phyloP scores from a whole-genome alignment of 2,888 invertebrate genomes.

The Buathra laborator region DNA sequence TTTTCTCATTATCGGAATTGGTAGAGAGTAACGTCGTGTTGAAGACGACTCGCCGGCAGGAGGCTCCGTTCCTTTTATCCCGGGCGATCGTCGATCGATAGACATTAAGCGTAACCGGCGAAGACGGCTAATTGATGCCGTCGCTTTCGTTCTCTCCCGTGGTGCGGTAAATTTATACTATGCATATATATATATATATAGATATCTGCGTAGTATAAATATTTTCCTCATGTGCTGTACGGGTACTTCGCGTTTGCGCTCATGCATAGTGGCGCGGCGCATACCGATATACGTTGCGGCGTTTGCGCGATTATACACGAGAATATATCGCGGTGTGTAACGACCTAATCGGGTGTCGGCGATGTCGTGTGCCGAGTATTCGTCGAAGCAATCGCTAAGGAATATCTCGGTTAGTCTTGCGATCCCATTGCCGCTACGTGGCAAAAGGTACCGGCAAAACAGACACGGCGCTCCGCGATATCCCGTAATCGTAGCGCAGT shows the following conservation, averaged over 20 bases:
- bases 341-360: constrained; percentile 64
- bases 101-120: constrained; percentile 58
- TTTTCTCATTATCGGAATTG: constrained; percentile 3
- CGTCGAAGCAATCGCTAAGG: constrained; percentile 55
- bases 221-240: no score
- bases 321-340: constrained; percentile 42
- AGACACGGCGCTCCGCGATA: constrained; percentile 37
- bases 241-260: no score
- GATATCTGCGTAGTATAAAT: not conserved
- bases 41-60: constrained; percentile 17
- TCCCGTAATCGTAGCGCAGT: constrained; percentile 50
- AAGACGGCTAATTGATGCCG: constrained; percentile 65
- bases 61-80: constrained; percentile 51
- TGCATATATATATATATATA: constrained; percentile 1
- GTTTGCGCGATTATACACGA: constrained; percentile 34
- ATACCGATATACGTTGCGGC: constrained; percentile 18
- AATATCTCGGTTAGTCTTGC: constrained; percentile 54
- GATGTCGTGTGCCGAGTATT: constrained; percentile 56
- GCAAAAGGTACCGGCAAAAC: constrained; percentile 45
- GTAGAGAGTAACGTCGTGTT: not conserved
- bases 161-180: constrained; percentile 7
- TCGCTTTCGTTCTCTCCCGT: constrained; percentile 19
- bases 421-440: constrained; percentile 26
- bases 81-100: constrained; percentile 63
- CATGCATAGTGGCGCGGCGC: not conserved